phyloP scores from a whole-genome alignment of 2,113 vertebrate species.

The Telmatochromis sp. region DNA sequence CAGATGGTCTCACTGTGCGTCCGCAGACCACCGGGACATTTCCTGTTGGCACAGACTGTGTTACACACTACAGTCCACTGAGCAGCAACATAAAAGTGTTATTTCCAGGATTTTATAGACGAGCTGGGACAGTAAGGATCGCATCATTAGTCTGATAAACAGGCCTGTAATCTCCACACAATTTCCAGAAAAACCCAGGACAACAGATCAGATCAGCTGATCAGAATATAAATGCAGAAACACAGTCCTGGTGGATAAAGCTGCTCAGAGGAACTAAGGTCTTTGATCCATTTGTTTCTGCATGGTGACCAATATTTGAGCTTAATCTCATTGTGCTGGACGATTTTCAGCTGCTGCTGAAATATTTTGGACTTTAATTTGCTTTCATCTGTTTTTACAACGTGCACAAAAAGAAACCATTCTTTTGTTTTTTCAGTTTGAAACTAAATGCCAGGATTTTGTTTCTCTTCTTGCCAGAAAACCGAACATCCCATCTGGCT shows the following conservation, averaged over 20 bases:
- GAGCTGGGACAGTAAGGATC: background rate
- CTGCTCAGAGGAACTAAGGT: background rate
- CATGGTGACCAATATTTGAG: background rate
- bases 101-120: background rate
- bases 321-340: background rate
- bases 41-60: background rate
- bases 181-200: background rate
- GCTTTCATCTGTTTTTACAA: background rate
- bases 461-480: background rate
- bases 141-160: background rate
- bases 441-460: background rate
- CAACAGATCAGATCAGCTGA: background rate
- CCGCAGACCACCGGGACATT: background rate
- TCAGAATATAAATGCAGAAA: background rate
- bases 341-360: background rate
- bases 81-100: background rate
- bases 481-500: background rate
- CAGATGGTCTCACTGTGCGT: constrained; percentile 14
- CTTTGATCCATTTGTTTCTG: background rate
- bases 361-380: background rate
- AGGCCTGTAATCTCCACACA: background rate
- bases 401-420: background rate
- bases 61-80: background rate
- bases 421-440: background rate
- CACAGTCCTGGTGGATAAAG: background rate